Conservation (phyloP, 35 echinoderm and acorn worm species). For the Antedon bifida region DNA sequence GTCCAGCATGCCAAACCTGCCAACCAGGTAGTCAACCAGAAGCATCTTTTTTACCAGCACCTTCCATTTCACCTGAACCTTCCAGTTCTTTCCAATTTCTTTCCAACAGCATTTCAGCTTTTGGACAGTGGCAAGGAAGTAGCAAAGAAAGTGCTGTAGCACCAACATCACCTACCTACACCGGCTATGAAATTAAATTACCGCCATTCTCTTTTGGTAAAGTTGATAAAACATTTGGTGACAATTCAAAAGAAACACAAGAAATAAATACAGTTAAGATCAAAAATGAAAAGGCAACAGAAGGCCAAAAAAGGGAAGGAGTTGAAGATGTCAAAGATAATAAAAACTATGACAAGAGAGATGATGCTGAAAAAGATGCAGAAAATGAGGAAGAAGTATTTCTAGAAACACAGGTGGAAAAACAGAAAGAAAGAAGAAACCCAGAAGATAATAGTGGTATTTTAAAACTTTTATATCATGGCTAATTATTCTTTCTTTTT, state of each 20-base stretch:
- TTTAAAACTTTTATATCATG: too few relatives aligned
- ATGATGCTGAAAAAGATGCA: background rate
- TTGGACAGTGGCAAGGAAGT: background rate
- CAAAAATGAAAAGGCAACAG: background rate
- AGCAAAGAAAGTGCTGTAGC: background rate
- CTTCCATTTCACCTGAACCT: too few relatives aligned
- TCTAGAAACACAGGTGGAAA: background rate
- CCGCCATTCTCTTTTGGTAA: conserved; percentile 50
- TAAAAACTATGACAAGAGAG: background rate
- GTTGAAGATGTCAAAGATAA: background rate
- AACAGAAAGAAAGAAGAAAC: background rate
- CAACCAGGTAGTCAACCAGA: conserved; percentile 11
- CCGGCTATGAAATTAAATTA: background rate
- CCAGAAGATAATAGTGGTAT: background rate
- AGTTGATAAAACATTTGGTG: background rate
- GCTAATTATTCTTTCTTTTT: too few relatives aligned
- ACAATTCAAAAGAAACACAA: background rate
- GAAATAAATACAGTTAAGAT: background rate
- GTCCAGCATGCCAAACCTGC: conserved; percentile 13
- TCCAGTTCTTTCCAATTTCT: background rate
- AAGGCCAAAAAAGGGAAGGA: background rate
- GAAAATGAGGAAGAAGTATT: background rate
- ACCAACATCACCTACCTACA: background rate
- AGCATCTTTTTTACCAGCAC: background rate
- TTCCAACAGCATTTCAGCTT: background rate